Conservation (phyloP, 2,113 vertebrate species). For the Neodon shergylaensis region DNA sequence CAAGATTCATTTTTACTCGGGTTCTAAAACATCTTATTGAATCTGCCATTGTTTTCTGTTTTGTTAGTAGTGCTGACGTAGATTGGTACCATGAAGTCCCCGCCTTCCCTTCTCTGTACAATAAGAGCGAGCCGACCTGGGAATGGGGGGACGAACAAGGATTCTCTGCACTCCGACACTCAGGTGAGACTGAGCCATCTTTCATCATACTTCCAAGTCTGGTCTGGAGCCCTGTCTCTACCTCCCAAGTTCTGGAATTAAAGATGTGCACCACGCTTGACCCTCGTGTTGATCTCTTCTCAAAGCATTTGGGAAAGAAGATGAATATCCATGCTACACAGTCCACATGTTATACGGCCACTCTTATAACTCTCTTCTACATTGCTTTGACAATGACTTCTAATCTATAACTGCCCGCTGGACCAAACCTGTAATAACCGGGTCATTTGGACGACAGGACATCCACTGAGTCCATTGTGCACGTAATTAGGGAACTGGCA, state of each 20-base stretch:
- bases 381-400: slow-evolving; percentile 17
- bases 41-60: slow-evolving; percentile 49
- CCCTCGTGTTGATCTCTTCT: background rate
- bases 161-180: slow-evolving; percentile 96
- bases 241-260: background rate
- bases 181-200: slow-evolving; percentile 84
- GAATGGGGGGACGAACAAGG: slow-evolving; percentile 94
- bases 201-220: background rate
- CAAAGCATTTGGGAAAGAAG: slow-evolving; percentile 19
- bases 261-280: background rate
- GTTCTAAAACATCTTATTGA: background rate
- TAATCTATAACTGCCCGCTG: slow-evolving; percentile 9
- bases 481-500: slow-evolving; percentile 38
- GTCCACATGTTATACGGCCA: slow-evolving; percentile 26
- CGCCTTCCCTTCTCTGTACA: slow-evolving; percentile 82
- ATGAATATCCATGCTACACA: background rate
- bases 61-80: slow-evolving; percentile 85
- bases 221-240: background rate
- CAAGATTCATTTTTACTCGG: background rate
- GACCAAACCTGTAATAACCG: slow-evolving; percentile 9
- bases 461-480: background rate
- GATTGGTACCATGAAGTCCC: slow-evolving; percentile 88
- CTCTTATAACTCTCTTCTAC: slow-evolving; percentile 10
- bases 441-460: background rate
- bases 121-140: slow-evolving; percentile 87